A percentile compares a stretch with the other conserved stretches of the same genome.
phyloP scores from a whole-genome alignment of 2,888 invertebrate genomes.

The Volucella zonaria region DNA sequence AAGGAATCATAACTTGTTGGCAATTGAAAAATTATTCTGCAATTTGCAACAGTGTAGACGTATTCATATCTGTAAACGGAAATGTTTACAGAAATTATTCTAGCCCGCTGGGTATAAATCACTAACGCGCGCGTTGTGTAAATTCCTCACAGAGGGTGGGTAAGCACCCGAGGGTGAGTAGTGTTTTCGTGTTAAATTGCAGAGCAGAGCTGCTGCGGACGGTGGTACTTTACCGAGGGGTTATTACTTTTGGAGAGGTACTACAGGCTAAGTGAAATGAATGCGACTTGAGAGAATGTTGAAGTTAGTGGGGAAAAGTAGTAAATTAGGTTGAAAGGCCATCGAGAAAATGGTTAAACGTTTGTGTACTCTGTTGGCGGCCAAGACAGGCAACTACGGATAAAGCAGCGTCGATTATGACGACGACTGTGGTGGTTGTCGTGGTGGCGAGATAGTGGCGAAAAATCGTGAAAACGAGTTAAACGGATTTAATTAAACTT shows the following conservation, averaged over 20 bases:
- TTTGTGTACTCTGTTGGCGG: conserved; percentile 55
- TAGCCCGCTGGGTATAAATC: conserved; percentile 58
- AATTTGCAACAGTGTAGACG: conserved; percentile 55
- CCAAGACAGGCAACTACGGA: no score
- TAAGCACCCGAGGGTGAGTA: not conserved
- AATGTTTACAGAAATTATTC: conserved; percentile 72
- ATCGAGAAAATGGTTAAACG: conserved; percentile 67
- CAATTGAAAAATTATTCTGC: conserved; percentile 69
- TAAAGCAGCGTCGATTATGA: no score
- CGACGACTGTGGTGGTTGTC: conserved; percentile 53
- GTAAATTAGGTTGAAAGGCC: conserved; percentile 71
- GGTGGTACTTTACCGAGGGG: conserved; percentile 53
- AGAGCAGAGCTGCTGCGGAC: conserved; percentile 37
- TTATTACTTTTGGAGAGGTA: conserved; percentile 69
- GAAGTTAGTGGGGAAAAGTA: conserved; percentile 71
- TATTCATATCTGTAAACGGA: conserved; percentile 48
- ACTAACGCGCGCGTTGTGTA: conserved; percentile 40
- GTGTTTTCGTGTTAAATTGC: conserved; percentile 47
- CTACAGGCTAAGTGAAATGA: conserved; percentile 69
- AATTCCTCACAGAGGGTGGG: conserved; percentile 27
- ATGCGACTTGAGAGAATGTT: conserved; percentile 66
- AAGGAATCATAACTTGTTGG: conserved; percentile 46
- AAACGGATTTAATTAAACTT: conserved; percentile 66
- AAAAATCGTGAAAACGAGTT: not conserved
- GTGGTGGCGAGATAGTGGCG: conserved; percentile 5